Evolutionary conservation across 2,113 vertebrate species (phyloP), one percentile per base, ranked within the genome.

Genomic region (Rhinoptilus africanus): DNA sequence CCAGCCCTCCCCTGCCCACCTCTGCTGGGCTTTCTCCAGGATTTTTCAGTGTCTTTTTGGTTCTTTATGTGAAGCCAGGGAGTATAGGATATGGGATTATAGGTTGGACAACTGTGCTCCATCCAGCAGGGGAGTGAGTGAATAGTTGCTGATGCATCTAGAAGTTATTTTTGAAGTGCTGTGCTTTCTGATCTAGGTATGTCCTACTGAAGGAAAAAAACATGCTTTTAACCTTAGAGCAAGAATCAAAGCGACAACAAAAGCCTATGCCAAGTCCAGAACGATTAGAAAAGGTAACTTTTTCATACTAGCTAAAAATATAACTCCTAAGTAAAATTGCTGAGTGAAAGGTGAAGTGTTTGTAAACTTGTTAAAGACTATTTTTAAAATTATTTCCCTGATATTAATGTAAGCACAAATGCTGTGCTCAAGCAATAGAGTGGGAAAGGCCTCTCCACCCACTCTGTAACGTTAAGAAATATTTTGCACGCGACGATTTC

Each of bases 161-260:
- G 16, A 41, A 84, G 17, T 50, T 3, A 23, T 53, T 84, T 73
- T 34, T 85, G 9, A 82, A 91, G 50, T 50, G 11, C 41, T 84
- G 2, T 88, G n/a, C 92, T 97, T 89, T 97, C 89, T 97, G 30
- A 60, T 73, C 54, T 67, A 99, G 99, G 99, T 99, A 99, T 96
- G 98, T 99, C 39, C 98, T 99, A 37, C 95, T 99, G 89, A 99
- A 99, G 95, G 99, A 99, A 93, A 99, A 98, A 96, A 99, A 99
- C 96, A 99, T 99, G 99, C 98, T 99, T 76, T 96, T 99, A 62
- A 99, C 99, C n/a, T 85, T 99, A 48, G 95, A 99, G 82, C 99
- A 99, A 97, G 99, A 99, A 94, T 96, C 98, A 21, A 99, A 98
- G 95, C 96, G 99, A 41, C 99, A 99, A 63, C 77, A 93, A 15